Evolutionary conservation across 2,797 vertebrate species (phyloP).

Genomic region (Leptatherina wallacei): DNA sequence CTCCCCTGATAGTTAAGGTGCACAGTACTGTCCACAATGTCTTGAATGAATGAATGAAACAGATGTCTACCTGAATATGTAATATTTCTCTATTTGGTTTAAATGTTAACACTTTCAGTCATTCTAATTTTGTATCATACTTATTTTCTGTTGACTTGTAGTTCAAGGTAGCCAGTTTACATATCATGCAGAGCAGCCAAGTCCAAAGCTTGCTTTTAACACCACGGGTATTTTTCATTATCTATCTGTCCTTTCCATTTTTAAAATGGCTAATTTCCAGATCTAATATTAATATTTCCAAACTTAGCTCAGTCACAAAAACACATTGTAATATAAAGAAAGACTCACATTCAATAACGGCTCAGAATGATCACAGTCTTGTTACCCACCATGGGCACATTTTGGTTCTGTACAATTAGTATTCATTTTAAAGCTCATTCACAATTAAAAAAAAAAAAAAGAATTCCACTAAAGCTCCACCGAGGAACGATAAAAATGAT

Average conservation of each 20-base stretch:
- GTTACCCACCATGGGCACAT: too few relatives aligned
- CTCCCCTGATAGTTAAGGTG: constrained; percentile 31
- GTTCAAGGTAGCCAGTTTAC: constrained; percentile 2
- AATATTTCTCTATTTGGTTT: background rate
- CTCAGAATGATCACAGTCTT: background rate
- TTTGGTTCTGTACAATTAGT: too few relatives aligned
- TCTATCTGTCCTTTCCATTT: background rate
- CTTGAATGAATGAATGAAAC: constrained; percentile 3
- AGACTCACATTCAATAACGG: background rate
- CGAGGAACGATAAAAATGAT: background rate
- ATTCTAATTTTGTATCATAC: background rate
- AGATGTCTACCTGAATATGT: constrained; percentile 1
- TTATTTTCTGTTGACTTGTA: background rate
- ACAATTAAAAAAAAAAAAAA: too few relatives aligned
- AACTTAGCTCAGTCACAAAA: background rate
- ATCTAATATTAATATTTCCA: background rate
- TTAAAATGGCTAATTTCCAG: background rate
- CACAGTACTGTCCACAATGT: constrained; percentile 20
- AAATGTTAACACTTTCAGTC: constrained; percentile 1
- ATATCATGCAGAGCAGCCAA: too few relatives aligned
- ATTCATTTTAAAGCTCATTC: too few relatives aligned
- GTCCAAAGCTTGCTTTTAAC: background rate
- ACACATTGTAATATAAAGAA: too few relatives aligned
- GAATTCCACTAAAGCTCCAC: background rate
- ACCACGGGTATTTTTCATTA: background rate